Evolutionary conservation across 1,140 invertebrate genomes (phyloP).

Genomic region (Uloborus diversus): DNA sequence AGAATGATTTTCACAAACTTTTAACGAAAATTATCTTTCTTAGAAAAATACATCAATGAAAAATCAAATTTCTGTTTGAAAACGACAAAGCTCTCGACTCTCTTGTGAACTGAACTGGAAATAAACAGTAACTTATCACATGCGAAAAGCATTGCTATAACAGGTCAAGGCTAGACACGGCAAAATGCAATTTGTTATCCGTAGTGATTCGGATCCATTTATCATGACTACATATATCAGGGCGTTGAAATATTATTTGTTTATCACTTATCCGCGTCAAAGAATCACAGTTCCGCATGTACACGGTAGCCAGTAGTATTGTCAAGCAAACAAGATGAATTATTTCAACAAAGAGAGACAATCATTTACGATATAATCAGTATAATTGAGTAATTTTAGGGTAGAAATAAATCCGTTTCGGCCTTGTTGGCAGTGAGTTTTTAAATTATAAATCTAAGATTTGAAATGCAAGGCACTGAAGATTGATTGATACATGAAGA

Average conservation of each 20-base stretch:
- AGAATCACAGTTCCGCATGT: background rate
- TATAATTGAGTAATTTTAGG: conserved; percentile 45
- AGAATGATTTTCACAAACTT: too few relatives aligned
- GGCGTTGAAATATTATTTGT: conserved; percentile 37
- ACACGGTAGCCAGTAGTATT: background rate
- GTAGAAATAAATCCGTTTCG: background rate
- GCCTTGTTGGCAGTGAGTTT: background rate
- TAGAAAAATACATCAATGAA: too few relatives aligned
- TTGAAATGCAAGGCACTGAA: too few relatives aligned
- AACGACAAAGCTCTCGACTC: too few relatives aligned
- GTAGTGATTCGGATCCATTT: conserved; percentile 6
- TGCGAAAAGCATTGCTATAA: background rate
- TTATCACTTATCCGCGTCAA: conserved; percentile 24
- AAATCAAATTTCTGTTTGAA: too few relatives aligned
- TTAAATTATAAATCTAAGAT: too few relatives aligned
- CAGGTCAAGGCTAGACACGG: conserved; percentile 48
- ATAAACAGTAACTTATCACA: background rate
- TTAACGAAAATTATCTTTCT: too few relatives aligned
- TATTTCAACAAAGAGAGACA: background rate
- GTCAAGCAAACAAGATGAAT: conserved; percentile 38
- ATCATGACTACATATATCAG: conserved; percentile 4
- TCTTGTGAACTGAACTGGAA: too few relatives aligned
- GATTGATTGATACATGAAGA: too few relatives aligned
- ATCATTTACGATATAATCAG: conserved; percentile 18
- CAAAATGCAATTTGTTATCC: conserved; percentile 30